A percentile compares a stretch with the other conserved stretches of the same genome.
These are phyloP conservation scores for Neoascia interrupta DNA, from an alignment of 2,888 invertebrate species.

Conservation along the genomic window DNA sequence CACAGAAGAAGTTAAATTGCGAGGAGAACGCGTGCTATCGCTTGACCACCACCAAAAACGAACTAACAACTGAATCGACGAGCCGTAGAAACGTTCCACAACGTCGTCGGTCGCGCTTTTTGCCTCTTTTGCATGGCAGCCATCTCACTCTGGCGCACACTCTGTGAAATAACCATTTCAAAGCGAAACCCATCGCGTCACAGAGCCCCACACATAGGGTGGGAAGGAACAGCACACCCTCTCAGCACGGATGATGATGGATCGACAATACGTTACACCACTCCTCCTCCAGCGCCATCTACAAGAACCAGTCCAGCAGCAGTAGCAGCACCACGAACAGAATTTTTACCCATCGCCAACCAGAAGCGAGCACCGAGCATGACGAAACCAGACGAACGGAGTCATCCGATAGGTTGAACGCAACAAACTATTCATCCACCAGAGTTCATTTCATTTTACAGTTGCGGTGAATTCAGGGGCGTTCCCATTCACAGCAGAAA, in stretches of 20 bases:
- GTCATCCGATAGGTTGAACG: conserved; percentile 55
- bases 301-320: conserved; percentile 12
- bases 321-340: conserved; percentile 10
- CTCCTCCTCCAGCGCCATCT: conserved; percentile 45
- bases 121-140: conserved; percentile 18
- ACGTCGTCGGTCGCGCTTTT: conserved; percentile 63
- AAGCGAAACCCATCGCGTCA: conserved; percentile 63
- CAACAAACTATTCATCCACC: conserved; percentile 1
- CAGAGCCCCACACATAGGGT: conserved; percentile 50
- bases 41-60: conserved; percentile 67
- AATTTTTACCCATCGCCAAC: conserved; percentile 28
- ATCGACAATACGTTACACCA: conserved; percentile 11
- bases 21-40: conserved; percentile 59
- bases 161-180: conserved; percentile 66
- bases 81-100: conserved; percentile 65
- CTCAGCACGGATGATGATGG: conserved; percentile 56
- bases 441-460: conserved; percentile 62
- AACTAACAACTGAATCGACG: conserved; percentile 68
- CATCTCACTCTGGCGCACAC: conserved; percentile 50
- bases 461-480: conserved; percentile 63
- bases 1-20: conserved; percentile 34
- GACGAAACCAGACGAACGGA: conserved; percentile 46
- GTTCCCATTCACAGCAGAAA: conserved; percentile 52
- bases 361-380: conserved; percentile 60
- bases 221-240: conserved; percentile 61